Base-by-base conservation (phyloP, 1,140 invertebrate species). In the Achroia grisella region DNA sequence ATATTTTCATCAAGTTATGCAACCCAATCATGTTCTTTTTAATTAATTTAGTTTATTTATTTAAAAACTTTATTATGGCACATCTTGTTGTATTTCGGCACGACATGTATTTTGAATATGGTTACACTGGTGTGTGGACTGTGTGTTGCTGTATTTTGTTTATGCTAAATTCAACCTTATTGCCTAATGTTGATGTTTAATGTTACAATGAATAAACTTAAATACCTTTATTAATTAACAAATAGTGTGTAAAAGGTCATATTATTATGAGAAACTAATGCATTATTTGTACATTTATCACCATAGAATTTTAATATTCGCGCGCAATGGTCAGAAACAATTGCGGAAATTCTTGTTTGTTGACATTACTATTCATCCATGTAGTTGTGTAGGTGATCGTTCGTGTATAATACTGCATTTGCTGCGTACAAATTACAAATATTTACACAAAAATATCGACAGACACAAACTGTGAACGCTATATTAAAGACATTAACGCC, bases 341-440 rank as follows among this genome's bases (percentile, higher is more conserved):
- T 57, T 44, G 56, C 54, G 60, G 61, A 56, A 60, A 47, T 54
- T 62, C 52, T 76, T 81, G 73, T 83, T 84, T 84, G 77, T 84
- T 84, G 80, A 84, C 80, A 83, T 73, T 71, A 73, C 71, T 68
- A n/a, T n/a, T n/a, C n/a, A n/a, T n/a, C 74, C 66, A 73, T 70
- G 57, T 64, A 75, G 73, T 73, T 63, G 71, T 64, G 66, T 73
- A 62, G 63, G 61, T 56, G 58, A 48, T 50, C 69, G 67, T 67
- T 66, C 66, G 71, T 55, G 61, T 47, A 65, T 66, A 65, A 71
- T 68, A 70, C 74, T 65, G 76, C 55, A 48, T 52, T 67, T 57
- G 43, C 56, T 63, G 47, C 49, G 53, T 47, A 42, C 62, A 73
- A 62, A 68, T 70, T 65, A 57, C 39, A 55, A 41, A 64, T 53